Evolutionary conservation across 2,888 invertebrate species (phyloP).

Genomic region (Hoplodrina ambigua): DNA sequence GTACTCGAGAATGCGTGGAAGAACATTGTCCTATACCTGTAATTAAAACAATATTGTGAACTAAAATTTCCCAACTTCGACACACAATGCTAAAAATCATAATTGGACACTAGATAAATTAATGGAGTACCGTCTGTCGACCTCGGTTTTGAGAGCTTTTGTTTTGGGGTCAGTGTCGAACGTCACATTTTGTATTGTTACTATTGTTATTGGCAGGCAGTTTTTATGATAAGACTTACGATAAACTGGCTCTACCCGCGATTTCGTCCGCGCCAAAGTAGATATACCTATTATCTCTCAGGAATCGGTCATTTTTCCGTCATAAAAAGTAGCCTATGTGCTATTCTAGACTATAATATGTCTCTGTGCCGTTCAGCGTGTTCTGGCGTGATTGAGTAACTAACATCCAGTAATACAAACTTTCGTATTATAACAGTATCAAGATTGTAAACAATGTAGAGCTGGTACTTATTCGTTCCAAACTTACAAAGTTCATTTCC

Average conservation of each 20-base stretch:
- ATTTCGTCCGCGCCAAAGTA: too few relatives aligned
- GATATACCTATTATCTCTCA: too few relatives aligned
- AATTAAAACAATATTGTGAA: conserved; percentile 65
- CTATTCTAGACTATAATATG: too few relatives aligned
- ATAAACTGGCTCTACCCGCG: background rate
- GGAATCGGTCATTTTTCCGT: too few relatives aligned
- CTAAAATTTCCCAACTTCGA: conserved; percentile 36
- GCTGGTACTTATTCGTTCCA: background rate
- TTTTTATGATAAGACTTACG: conserved; percentile 9
- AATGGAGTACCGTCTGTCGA: conserved; percentile 50
- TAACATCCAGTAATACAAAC: too few relatives aligned
- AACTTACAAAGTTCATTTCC: background rate
- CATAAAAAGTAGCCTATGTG: too few relatives aligned
- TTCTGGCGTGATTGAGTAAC: too few relatives aligned
- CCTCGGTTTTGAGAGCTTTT: conserved; percentile 67
- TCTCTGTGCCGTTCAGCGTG: too few relatives aligned
- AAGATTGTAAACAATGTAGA: background rate
- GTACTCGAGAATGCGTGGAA: conserved; percentile 96
- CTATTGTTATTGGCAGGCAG: conserved; percentile 37
- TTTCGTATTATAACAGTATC: too few relatives aligned
- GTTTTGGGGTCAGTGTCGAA: conserved; percentile 74
- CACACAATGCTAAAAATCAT: conserved; percentile 54
- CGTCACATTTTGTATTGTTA: conserved; percentile 41
- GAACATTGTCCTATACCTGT: conserved; percentile 92
- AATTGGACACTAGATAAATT: conserved; percentile 47